Evolutionary conservation across 2,797 vertebrate genomes (phyloP).

Genomic region (Platalea minor): DNA sequence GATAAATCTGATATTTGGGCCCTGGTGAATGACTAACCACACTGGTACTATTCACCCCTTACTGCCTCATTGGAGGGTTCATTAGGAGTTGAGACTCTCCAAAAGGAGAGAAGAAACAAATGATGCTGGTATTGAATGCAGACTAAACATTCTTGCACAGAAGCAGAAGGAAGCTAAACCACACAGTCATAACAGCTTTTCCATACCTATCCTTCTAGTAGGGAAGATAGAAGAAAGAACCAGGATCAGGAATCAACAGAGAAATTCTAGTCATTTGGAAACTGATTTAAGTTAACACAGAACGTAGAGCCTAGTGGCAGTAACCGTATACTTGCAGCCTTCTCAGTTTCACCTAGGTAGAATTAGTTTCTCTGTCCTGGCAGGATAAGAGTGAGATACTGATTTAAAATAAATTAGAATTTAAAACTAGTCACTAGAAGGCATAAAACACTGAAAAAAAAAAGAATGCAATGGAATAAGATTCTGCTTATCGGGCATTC

Average conservation of each 20-base stretch:
- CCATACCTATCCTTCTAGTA: not conserved
- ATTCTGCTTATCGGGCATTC: not conserved
- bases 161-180: not conserved
- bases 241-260: not conserved
- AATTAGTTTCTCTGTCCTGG: not conserved
- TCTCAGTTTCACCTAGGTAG: not conserved
- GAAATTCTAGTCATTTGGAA: not conserved
- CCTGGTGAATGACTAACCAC: not conserved
- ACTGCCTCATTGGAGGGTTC: not conserved
- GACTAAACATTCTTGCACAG: not conserved
- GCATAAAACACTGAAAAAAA: not conserved
- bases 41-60: not conserved
- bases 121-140: not conserved
- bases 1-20: not conserved
- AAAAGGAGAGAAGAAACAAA: not conserved
- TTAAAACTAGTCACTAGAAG: not conserved
- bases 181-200: not conserved
- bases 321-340: not conserved
- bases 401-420: not conserved
- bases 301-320: rapidly evolving
- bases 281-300: not conserved
- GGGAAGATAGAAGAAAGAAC: not conserved
- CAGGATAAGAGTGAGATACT: not conserved
- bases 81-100: not conserved
- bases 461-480: not conserved